Conservation (phyloP, 2,113 vertebrate species). For the Myotis brandtii region DNA sequence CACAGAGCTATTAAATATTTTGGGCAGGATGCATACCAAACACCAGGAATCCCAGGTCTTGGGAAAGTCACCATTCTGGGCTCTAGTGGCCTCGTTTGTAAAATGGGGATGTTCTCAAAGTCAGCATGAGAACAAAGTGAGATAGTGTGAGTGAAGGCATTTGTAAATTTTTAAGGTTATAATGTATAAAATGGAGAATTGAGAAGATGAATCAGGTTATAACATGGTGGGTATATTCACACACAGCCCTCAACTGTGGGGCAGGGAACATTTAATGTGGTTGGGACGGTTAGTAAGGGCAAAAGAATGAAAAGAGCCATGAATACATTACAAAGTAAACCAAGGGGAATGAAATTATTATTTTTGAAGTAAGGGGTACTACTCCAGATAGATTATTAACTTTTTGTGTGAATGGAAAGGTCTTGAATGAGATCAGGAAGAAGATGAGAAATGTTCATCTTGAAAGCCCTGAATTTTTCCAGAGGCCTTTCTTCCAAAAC, state of each 20-base stretch:
- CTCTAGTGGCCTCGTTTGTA: neutral
- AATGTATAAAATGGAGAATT: neutral
- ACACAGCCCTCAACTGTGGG: neutral
- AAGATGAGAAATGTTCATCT: constrained; percentile 25
- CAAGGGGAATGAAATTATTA: neutral
- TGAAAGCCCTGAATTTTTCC: neutral
- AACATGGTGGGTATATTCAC: neutral
- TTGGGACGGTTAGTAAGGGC: neutral
- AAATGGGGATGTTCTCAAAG: neutral
- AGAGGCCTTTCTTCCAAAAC: constrained; percentile 55
- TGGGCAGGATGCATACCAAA: neutral
- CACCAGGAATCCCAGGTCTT: neutral
- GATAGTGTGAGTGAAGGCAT: neutral
- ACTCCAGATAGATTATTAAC: neutral
- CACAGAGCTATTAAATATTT: neutral
- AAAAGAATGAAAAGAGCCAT: constrained; percentile 6
- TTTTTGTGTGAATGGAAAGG: neutral
- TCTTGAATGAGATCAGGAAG: neutral
- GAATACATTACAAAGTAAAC: neutral
- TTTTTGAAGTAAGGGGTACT: constrained; percentile 16
- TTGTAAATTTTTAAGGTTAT: neutral
- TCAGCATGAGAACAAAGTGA: neutral
- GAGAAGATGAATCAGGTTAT: neutral
- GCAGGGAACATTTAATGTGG: neutral
- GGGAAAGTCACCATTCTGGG: neutral